Evolutionary conservation across 2,888 invertebrate species (phyloP).

Genomic region (Mythimna lalbum): DNA sequence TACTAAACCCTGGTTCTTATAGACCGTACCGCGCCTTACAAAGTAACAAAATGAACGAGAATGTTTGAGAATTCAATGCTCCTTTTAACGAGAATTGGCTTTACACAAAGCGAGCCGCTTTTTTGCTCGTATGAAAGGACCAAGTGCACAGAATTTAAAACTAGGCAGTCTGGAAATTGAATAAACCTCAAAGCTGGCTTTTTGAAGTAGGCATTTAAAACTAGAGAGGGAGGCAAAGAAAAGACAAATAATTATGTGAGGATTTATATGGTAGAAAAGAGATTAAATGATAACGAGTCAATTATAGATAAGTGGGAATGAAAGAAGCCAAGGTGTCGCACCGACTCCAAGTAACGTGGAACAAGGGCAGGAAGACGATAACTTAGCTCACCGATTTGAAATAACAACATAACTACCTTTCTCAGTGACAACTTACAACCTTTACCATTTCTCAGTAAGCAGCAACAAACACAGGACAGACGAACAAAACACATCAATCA

Average conservation of each 20-base stretch:
- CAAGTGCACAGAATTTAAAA: constrained; percentile 37
- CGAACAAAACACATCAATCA: constrained; percentile 56
- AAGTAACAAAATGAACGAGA: constrained; percentile 28
- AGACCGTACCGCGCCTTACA: constrained; percentile 1
- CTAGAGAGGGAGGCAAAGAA: background rate
- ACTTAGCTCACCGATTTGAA: background rate
- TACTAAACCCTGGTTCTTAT: constrained; percentile 1
- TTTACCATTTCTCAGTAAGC: constrained; percentile 46
- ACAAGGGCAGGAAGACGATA: background rate
- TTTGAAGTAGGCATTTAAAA: background rate
- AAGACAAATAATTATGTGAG: background rate
- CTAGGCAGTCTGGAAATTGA: constrained; percentile 15
- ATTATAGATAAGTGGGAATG: background rate
- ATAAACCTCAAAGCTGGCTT: background rate
- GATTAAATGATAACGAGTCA: background rate
- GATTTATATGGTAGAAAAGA: background rate
- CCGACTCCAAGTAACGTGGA: background rate
- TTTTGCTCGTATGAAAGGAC: constrained; percentile 39
- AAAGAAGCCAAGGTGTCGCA: background rate
- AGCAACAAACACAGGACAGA: constrained; percentile 47
- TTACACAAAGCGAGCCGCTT: constrained; percentile 32
- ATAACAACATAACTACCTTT: no score
- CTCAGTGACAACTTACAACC: constrained; percentile 24
- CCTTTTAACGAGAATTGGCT: constrained; percentile 35
- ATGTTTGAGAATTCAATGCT: constrained; percentile 41